Base-by-base conservation (phyloP, 2,888 invertebrate species). In the Tillus elongatus region DNA sequence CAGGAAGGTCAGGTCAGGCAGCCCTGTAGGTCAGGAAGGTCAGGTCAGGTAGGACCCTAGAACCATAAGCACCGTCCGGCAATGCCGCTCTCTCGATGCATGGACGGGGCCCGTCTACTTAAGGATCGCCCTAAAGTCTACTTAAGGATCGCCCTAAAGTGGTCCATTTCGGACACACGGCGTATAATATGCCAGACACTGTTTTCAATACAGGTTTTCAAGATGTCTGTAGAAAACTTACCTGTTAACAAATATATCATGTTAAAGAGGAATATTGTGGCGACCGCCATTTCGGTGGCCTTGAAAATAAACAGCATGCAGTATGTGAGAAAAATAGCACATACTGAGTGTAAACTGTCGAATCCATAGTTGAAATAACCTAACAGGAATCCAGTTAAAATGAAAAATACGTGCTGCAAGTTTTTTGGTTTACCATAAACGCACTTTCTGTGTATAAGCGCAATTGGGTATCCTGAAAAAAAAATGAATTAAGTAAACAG, bases 291-390 rank as follows among this genome's bases (percentile, higher is more conserved):
- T 33, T 69, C 64, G 2, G 81, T 77, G 2, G 82, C 79, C 2
- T 82, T 79, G 34, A 83, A 59, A 0, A 77, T 35, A 39, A 67
- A 64, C 10, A 88, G 70, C 11, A 84, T 68, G 2, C 76, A 41
- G 62, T 84, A 90, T 10, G 88, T 82, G 24, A 79, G 70, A 13
- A 79, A 42, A 30, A 87, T 77, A 24, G 88, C 80, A 33, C 80
- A 60, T 0, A 82, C 57, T 36, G 87, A 83, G 64, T 96, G 93
- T 41, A 82, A 69, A 45, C 84, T 71, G 36, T 81, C 76, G 38
- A 64, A 56, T 24, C 92, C 91, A 69, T 88, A 93, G 61, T 93
- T 93, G 63, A 82, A 91, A 50, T 77, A 78, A 33, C 87, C 86
- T 46, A 93, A 68, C 2, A 73, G 65, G 3, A 89, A 57, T 9